Percentiles rank a stretch among this genome's conserved stretches.
phyloP scores from a whole-genome alignment of 2,797 vertebrate genomes.

The Mus minutoides region DNA sequence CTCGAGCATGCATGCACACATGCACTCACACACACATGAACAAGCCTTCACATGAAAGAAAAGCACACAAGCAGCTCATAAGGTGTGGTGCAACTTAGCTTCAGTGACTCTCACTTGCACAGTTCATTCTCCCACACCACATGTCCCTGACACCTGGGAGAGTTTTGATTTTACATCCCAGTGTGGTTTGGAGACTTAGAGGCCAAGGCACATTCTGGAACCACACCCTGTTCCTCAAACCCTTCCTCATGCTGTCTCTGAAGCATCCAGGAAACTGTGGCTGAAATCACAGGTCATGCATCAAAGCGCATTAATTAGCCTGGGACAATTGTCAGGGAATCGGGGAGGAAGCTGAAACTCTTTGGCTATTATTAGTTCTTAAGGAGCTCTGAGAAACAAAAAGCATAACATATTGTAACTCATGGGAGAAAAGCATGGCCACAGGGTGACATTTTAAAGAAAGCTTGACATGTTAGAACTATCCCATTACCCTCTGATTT shows the following conservation, averaged over 20 bases:
- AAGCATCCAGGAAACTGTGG: conserved; percentile 3
- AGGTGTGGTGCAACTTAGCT: neutral
- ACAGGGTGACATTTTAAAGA: conserved; percentile 2
- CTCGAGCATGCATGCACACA: neutral
- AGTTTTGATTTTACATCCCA: neutral
- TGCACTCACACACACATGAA: neutral
- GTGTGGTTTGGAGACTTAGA: neutral
- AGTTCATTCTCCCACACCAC: neutral
- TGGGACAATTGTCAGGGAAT: neutral
- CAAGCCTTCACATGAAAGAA: no score
- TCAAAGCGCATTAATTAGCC: neutral
- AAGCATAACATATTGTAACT: conserved; percentile 22
- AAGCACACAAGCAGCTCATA: neutral
- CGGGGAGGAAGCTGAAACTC: neutral
- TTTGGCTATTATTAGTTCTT: conserved; percentile 46
- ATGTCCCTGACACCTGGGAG: neutral
- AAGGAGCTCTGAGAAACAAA: conserved; percentile 48
- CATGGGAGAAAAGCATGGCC: neutral
- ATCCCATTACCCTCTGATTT: neutral
- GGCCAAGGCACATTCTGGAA: neutral
- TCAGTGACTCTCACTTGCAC: neutral
- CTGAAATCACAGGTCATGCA: neutral
- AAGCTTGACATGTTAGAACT: neutral
- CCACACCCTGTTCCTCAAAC: neutral
- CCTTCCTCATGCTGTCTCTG: neutral